Percentiles rank a stretch among this genome's conserved stretches.
Evolutionary conservation across 2,113 vertebrate species (phyloP).

Genomic region (Psilopsiagon aymara): DNA sequence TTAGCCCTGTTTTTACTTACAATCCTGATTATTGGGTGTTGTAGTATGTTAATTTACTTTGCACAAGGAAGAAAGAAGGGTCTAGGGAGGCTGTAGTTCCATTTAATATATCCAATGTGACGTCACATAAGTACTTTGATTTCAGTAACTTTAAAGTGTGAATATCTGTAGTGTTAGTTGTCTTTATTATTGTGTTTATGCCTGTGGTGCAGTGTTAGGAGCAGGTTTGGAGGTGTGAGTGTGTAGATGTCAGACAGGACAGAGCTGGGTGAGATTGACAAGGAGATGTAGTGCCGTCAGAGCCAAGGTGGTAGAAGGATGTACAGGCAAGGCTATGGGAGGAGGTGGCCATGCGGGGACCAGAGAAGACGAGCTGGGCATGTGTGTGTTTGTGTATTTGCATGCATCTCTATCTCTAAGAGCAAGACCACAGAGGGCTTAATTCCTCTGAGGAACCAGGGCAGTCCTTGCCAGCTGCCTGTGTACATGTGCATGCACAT

Average conservation of each 20-base stretch:
- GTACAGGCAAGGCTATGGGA: neutral
- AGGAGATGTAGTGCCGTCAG: neutral
- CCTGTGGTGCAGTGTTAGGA: fast-evolving
- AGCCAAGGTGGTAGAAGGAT: neutral
- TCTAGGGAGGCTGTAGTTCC: neutral
- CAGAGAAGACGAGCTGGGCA: neutral
- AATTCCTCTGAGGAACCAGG: neutral
- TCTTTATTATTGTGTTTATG: neutral
- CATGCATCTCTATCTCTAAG: neutral
- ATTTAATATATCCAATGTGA: neutral
- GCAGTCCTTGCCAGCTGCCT: neutral
- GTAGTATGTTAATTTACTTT: neutral
- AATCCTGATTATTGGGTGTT: neutral
- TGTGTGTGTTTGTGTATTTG: neutral
- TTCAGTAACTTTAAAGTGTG: neutral
- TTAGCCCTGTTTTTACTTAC: neutral
- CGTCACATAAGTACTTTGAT: neutral
- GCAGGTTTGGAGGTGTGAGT: neutral
- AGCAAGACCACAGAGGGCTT: neutral
- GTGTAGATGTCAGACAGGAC: neutral
- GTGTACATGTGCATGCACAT: neutral
- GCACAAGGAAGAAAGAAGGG: neutral
- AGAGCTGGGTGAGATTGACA: neutral
- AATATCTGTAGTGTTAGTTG: neutral
- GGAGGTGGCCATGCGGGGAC: neutral